These are phyloP conservation scores for Oppia nitens DNA, from an alignment of 1,140 invertebrate species.

Conservation along the genomic window DNA sequence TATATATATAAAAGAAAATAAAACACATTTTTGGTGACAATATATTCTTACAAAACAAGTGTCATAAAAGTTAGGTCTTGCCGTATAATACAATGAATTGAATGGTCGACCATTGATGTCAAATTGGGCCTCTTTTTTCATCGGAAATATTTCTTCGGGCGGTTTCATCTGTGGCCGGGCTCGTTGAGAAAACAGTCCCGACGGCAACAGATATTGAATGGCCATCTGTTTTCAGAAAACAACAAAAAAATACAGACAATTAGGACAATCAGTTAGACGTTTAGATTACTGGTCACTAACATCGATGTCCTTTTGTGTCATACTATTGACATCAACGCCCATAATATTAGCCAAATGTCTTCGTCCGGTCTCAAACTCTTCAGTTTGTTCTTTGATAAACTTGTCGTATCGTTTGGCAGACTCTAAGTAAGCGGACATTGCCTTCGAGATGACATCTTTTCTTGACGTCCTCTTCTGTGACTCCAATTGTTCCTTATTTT, in stretches of 20 bases:
- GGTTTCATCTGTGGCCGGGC: slow-evolving; percentile 66
- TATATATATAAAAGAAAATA: too few species aligned
- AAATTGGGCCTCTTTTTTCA: slow-evolving; percentile 54
- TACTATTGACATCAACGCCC: slow-evolving; percentile 69
- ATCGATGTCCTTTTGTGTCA: slow-evolving; percentile 73
- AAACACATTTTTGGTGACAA: too few species aligned
- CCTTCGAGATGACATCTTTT: slow-evolving; percentile 29
- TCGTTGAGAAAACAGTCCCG: slow-evolving; percentile 58
- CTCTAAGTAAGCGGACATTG: slow-evolving; percentile 71
- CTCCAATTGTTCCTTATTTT: not conserved
- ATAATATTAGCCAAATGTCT: slow-evolving; percentile 96
- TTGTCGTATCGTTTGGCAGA: slow-evolving; percentile 57
- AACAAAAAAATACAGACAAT: slow-evolving; percentile 8
- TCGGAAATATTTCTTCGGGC: slow-evolving; percentile 66
- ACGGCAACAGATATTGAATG: slow-evolving; percentile 80
- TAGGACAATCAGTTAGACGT: not conserved
- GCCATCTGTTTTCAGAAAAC: slow-evolving; percentile 41
- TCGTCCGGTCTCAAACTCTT: slow-evolving; percentile 76
- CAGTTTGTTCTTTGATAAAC: slow-evolving; percentile 61
- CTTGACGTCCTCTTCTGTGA: not conserved
- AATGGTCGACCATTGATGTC: slow-evolving; percentile 67
- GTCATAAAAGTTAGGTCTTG: slow-evolving; percentile 60
- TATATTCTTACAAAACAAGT: slow-evolving; percentile 60
- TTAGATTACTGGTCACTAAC: slow-evolving; percentile 33
- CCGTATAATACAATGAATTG: slow-evolving; percentile 78